phyloP scores from a whole-genome alignment of 2,797 vertebrate species.

The Anguilla megastoma region DNA sequence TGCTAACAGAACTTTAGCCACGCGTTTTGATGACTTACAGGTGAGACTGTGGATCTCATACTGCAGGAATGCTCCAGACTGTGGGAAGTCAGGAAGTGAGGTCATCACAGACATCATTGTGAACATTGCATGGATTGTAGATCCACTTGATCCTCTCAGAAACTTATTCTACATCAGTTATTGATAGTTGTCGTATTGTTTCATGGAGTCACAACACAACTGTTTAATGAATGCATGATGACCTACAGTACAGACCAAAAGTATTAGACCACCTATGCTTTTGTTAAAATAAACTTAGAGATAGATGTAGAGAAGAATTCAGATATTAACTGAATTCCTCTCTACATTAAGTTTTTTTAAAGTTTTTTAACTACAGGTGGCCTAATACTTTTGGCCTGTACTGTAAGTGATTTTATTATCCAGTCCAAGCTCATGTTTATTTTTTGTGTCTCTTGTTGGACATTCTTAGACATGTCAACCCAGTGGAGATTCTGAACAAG shows the following conservation, averaged over 20 bases:
- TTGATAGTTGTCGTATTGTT: no score
- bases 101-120: background rate
- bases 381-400: no score
- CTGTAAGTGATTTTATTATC: no score
- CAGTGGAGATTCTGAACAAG: background rate
- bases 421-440: background rate
- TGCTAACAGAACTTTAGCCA: conserved; percentile 76
- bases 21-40: conserved; percentile 81
- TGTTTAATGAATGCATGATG: background rate
- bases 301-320: no score
- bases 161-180: background rate
- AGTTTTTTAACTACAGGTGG: no score
- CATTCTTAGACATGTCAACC: background rate
- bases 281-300: no score
- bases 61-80: conserved; percentile 6
- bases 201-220: background rate
- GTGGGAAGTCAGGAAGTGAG: background rate
- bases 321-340: no score
- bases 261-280: no score
- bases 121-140: background rate
- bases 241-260: background rate
- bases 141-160: background rate
- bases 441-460: background rate
- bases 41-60: conserved; percentile 58
- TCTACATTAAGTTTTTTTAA: no score